Evolutionary conservation across 2,797 vertebrate species (phyloP), one percentile per base, ranked within the genome.

Genomic region (Enteromius radiatus): DNA sequence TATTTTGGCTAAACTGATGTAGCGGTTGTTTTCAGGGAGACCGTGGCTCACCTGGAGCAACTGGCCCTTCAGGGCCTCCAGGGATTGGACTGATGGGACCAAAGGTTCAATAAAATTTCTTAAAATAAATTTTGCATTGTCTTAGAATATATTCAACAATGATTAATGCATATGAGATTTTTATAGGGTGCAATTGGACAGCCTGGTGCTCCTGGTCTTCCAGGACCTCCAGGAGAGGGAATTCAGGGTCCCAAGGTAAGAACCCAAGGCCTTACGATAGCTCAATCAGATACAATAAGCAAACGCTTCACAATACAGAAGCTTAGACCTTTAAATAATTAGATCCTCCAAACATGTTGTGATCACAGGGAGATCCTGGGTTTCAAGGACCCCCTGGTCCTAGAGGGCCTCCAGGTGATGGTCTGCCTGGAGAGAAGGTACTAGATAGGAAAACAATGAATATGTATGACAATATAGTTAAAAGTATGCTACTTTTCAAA

Each of bases 241-340:
- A 92, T 96, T 86, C 96, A 96, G 86, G 97, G 96, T 74, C 85
- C 91, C 85, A 97, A 97, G 96, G 96, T 97, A 93, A n/a, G 43
- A 8, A 23, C 7, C 21, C 17, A 38, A 9, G 75, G 15, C 10
- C 8, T 68, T 45, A 43, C 2, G 11, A 19, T 61, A 31, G 9
- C 23, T 63, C 12, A 47, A 56, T 33, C 6, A 8, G 41, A 43
- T 43, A 43, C 45, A 33, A 6, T 5, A 64, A 71, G 67, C 14
- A 67, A 52, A 54, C 14, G n/a, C 10, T 15, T 10, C n/a, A 28
- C 14, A 1, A 33, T 28, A 28, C 28, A 63, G 14, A 28, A 67
- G 14, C n/a, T 68, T 28, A 41, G 9, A 63, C 17, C 28, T n/a
- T 14, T 41, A 33, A 63, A 65, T 21, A 26, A 43, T 12, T 41